Conservation (phyloP, 2,888 invertebrate genomes). For the Campoplex capitator region DNA sequence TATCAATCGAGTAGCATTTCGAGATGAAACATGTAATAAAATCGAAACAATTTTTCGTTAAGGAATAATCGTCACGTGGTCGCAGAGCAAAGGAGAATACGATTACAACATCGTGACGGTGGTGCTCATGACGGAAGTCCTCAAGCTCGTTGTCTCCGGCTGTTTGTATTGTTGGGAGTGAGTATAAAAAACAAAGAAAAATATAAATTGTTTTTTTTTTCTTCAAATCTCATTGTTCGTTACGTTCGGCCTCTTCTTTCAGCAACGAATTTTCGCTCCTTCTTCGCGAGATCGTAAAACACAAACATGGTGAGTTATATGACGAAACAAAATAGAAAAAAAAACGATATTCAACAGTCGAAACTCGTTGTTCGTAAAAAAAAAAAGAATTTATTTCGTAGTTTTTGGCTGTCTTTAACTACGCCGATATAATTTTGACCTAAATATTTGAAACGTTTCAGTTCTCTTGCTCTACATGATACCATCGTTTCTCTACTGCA, state of each 20-base stretch:
- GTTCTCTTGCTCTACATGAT: slow-evolving; percentile 94
- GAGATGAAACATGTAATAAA: neutral
- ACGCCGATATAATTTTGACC: too few relatives aligned
- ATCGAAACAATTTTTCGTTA: neutral
- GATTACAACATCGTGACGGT: slow-evolving; percentile 95
- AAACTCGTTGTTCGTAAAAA: too few relatives aligned
- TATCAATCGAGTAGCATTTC: neutral
- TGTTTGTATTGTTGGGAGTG: slow-evolving; percentile 90
- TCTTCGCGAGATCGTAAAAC: slow-evolving; percentile 75
- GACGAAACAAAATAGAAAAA: neutral
- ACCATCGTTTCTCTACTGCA: slow-evolving; percentile 95
- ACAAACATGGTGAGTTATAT: slow-evolving; percentile 77
- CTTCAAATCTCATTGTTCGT: slow-evolving; percentile 2
- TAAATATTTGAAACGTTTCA: slow-evolving; percentile 83
- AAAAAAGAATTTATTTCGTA: too few relatives aligned
- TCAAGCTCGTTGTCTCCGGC: slow-evolving; percentile 92
- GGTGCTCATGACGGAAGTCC: slow-evolving; percentile 94
- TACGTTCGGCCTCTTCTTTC: slow-evolving; percentile 64
- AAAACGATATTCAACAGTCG: neutral
- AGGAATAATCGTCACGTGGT: slow-evolving; percentile 97
- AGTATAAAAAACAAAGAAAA: slow-evolving; percentile 77
- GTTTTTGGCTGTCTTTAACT: too few relatives aligned
- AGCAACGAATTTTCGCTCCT: slow-evolving; percentile 77
- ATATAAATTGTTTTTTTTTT: neutral
- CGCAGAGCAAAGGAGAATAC: slow-evolving; percentile 93